A percentile compares a stretch with the other conserved stretches of the same genome.
phyloP scores from a whole-genome alignment of 2,888 invertebrate species.

The Coleophora flavipennella region DNA sequence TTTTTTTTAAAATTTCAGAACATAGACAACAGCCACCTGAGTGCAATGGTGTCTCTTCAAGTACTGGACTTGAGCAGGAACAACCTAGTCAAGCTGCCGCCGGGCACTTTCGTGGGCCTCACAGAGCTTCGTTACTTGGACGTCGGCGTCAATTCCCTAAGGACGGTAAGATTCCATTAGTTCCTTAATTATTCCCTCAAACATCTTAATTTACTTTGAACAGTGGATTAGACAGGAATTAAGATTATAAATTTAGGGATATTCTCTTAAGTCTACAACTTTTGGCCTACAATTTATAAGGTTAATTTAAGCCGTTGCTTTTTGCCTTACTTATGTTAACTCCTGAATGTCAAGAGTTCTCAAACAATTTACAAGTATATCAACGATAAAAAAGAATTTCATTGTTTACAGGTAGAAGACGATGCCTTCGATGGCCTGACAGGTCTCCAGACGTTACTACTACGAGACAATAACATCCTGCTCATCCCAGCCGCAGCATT shows the following conservation, averaged over 20 bases:
- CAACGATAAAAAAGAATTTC: no score
- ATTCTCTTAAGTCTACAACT: no score
- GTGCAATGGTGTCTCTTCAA: conserved; percentile 77
- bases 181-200: neutral
- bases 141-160: conserved; percentile 87
- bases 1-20: conserved; percentile 65
- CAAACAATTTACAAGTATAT: no score
- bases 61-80: conserved; percentile 88
- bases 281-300: no score
- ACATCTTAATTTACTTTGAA: no score
- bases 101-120: conserved; percentile 86
- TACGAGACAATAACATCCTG: conserved; percentile 91
- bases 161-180: conserved; percentile 78
- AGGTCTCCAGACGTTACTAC: conserved; percentile 81
- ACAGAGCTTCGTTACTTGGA: conserved; percentile 81
- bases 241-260: no score
- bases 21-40: conserved; percentile 82
- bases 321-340: no score
- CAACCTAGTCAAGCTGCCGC: conserved; percentile 84
- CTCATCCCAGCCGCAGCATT: conserved; percentile 88
- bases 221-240: no score
- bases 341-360: no score
- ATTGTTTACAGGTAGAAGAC: conserved; percentile 81
- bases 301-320: no score
- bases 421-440: conserved; percentile 88